Base-by-base conservation (phyloP, 2,797 vertebrate species). In the Gadopsis marmoratus region DNA sequence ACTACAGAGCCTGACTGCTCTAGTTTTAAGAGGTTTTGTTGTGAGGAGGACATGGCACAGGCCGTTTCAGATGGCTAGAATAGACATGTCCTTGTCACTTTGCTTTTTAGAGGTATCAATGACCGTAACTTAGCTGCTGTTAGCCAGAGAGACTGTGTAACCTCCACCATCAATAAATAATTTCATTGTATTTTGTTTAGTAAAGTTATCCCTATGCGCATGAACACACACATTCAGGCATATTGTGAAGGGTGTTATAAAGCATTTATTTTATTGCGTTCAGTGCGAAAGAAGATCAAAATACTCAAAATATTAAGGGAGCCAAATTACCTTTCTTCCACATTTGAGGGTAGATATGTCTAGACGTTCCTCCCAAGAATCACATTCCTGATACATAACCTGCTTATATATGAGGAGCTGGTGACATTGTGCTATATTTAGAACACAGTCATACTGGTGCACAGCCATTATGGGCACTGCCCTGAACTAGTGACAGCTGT, bases 401-500 rank as follows among this genome's bases (percentile, higher is more conserved):
- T 71, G 55, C 55, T 61, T 74, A 59, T 61, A 59, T 71, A 76
- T 78, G 35, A 75, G 50, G 58, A 74, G 65, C 59, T 74, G 12
- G 51, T 81, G 69, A 79, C 75, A 74, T 74, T 75, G 55, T 35
- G 64, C 87, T 88, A 85, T 85, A 84, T 88, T 89, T 88, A 88
- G 86, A 89, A 62, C 67, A 81, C 56, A 82, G 56, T 91, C 76
- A 74, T 74, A 83, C 67, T 83, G 82, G 74, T 86, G 70, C 61
- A 82, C 56, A 67, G 81, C 82, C 90, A 83, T 83, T 83, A 87
- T 85, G 73, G 74, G 23, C 64, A 68, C 56, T 73, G 53, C 85
- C 73, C 80, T 88, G 85, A 90, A 84, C 75, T 76, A 75, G 84
- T 76, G 81, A 85, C 84, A 83, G 86, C 76, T 82, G 68, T 88